Evolutionary conservation across 1,140 invertebrate species (phyloP), one percentile per base, ranked within the genome.

Genomic region (Polypedilum vanderplanki): DNA sequence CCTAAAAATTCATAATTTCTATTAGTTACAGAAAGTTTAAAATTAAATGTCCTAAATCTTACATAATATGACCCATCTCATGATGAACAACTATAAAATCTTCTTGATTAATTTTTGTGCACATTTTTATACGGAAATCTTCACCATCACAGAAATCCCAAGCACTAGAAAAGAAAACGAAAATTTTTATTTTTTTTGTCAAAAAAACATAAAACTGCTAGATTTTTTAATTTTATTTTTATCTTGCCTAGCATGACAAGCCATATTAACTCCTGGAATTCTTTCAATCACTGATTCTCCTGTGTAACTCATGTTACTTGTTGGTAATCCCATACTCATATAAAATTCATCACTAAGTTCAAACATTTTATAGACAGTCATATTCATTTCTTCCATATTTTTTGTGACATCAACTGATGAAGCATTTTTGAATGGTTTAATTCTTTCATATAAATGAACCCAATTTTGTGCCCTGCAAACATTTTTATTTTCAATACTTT

Each of bases 261-360:
- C 83, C 75, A 90, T 84, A 20, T 89, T 86, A 0, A 89, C 83
- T 76, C 86, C 81, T 80, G 86, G 77, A 0, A 88, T 88, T 76
- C 88, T 89, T 70, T 86, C 85, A 70, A 70, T 70, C 0, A 70
- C 18, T 20, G 65, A 18, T n/a, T n/a, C n/a, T n/a, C n/a, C n/a
- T 70, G 17, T 22, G 17, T 73, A 75, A 15, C 65, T 73, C 75
- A 75, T 75, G 7, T 75, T 65, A 12, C 74, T 78, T 4, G 24
- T 41, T 33, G 73, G 73, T 24, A 74, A 18, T 4, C 78, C 78
- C n/a, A 78, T 17, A 7, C 75, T 76, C 7, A 24, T 87, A 82
- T 93, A 96, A 81, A 96, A 96, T 73, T 91, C 87, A 78, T 95
- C 93, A 0, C 93, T 87, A 75, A 89, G 84, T 80, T 88, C 83